Evolutionary conservation across 1,140 invertebrate genomes (phyloP), one percentile per base, ranked within the genome.

Genomic region (Camponotus vicinus): DNA sequence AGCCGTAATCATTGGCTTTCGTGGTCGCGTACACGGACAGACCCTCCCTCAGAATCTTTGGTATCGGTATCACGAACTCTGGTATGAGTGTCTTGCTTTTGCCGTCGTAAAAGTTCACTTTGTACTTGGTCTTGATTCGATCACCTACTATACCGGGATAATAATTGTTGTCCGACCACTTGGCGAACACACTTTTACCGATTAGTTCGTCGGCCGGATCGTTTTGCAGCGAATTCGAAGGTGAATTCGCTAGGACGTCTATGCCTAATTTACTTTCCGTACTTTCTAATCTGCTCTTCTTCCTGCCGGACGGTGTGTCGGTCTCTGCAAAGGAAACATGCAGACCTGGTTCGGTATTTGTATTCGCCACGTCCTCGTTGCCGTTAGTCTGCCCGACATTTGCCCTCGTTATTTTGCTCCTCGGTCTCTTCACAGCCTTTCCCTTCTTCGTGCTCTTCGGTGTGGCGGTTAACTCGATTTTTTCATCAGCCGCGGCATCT

Each of bases 101-200:
- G 0, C 96, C 96, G 88, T 97, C 96, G 40, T 96, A 95, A 86
- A 97, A 97, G 57, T 96, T 95, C 8, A 96, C 96, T 80, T 96
- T 93, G 89, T 96, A 96, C 78, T 96, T 97, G 15, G 94, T 94
- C n/a, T 95, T 95, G 7, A 96, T 93, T 0, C 95, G 95, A 9
- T 95, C 95, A 11, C 93, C 89, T 0, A 97, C 95, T 89, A 91
- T 95, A 0, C 96, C 96, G 0, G 96, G 96, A 86, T 97, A 97
- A 87, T 96, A 97, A 64, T 96, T 95, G 83, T 96, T 96, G 76
- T 97, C 96, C 0, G 96, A 95, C 96, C 96, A 97, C 92, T 96
- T 96, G 0, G 96, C 96, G 69, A 97, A 94, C 0, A 96, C 96
- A 0, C 95, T 92, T 7, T 95, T 96, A 0, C 96, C 96, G 0